Base-by-base conservation (phyloP, 2,113 vertebrate species). In the Oncorhynchus keta region DNA sequence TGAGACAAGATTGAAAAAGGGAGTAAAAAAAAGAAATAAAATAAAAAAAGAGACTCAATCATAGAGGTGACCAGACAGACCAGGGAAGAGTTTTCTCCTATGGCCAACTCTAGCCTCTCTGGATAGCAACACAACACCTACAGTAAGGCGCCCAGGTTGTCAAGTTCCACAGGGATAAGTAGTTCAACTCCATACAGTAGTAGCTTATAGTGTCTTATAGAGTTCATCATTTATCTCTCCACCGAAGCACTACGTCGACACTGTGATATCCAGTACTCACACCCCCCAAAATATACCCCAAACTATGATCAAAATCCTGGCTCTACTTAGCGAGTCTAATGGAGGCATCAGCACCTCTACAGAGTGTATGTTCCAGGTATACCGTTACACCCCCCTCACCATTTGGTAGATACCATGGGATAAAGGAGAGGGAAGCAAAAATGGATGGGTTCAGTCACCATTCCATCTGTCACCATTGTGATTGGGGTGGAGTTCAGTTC, bases 311-410 rank as follows among this genome's bases (percentile, higher is more conserved):
- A 78, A 77, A 79, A 74, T 79, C 76, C 45, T 59, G 74, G 39
- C 30, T 61, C 68, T 76, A 73, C 65, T 68, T 71, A 55, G 51
- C 4, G 51, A 55, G 51, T 55, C 14, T 13, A 13, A 14, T 11
- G 14, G 6, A 39, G 65, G 68, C 66, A 28, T 83, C 71, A 49
- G 79, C 7, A 13, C 66, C 72, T 69, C 73, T 45, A 49, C 74
- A 70, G 35, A 75, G 18, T 1, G 65, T 89, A 86, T 83, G 82
- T 82, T 84, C 85, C 83, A 84, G 66, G 82, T 14, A 65, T 26
- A 65, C 75, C 75, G 71, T 76, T 80, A 57, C 74, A 80, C 80
- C 81, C 81, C 81, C 70, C 79, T 1, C 35, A 35, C 71, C 79
- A 78, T 72, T 79, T 48, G 61, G 79, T 81, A 74, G 73, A 86